Conservation (phyloP, 2,888 invertebrate species). For the Temnothorax rugatulus region DNA sequence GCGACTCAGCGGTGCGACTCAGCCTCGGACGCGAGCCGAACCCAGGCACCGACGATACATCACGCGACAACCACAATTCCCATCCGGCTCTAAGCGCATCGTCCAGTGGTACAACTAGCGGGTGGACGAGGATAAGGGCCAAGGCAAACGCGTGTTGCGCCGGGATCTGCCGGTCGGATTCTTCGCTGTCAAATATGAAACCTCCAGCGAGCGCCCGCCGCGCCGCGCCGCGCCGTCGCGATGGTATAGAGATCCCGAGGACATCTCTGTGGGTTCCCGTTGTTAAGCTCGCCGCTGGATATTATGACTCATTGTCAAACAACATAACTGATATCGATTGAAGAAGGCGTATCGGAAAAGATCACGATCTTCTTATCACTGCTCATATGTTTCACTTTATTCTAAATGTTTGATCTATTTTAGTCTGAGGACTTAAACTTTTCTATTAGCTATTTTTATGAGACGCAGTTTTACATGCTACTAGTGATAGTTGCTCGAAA, state of each 20-base stretch:
- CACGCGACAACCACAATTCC: conserved; percentile 82
- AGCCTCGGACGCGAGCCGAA: conserved; percentile 72
- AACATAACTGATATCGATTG: conserved; percentile 49
- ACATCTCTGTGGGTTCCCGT: conserved; percentile 40
- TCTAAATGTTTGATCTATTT: background rate
- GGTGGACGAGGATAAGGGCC: conserved; percentile 41
- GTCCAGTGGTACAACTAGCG: conserved; percentile 67
- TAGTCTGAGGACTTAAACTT: background rate
- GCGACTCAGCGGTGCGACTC: conserved; percentile 77
- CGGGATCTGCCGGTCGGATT: conserved; percentile 24
- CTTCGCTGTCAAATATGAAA: conserved; percentile 32
- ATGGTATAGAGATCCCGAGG: conserved; percentile 9
- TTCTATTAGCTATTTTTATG: background rate
- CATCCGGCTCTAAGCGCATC: conserved; percentile 70
- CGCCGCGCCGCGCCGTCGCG: conserved; percentile 6
- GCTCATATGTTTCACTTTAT: background rate
- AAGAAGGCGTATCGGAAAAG: background rate
- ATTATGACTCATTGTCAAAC: conserved; percentile 71
- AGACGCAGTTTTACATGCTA: background rate
- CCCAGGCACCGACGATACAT: conserved; percentile 80
- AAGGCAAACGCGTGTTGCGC: conserved; percentile 51
- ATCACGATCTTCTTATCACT: background rate
- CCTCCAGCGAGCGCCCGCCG: conserved; percentile 10
- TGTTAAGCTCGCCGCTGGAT: conserved; percentile 55
- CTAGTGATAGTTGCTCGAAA: background rate